Conservation (phyloP, 2,888 invertebrate genomes). For the Leucozona laternaria region DNA sequence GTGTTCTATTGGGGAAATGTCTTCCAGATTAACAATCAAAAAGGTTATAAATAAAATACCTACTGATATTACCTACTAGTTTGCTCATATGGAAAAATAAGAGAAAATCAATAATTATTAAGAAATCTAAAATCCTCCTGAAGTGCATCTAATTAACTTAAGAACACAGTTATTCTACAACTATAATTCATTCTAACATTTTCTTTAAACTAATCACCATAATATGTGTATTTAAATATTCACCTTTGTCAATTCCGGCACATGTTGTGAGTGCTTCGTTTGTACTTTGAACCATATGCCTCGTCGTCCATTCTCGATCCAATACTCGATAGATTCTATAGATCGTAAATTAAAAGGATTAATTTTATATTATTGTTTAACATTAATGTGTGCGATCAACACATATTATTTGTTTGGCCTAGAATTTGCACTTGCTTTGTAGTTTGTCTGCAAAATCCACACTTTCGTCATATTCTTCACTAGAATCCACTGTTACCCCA, state of each 20-base stretch:
- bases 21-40: too few relatives aligned
- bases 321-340: conserved; percentile 88
- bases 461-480: conserved; percentile 85
- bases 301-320: conserved; percentile 87
- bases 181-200: neutral
- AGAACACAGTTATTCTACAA: neutral
- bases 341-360: conserved; percentile 79
- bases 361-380: conserved; percentile 48
- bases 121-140: neutral
- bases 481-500: conserved; percentile 89
- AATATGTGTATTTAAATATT: neutral
- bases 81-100: too few relatives aligned
- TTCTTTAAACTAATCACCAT: neutral
- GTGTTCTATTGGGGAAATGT: too few relatives aligned
- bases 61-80: too few relatives aligned
- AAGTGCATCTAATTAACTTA: neutral
- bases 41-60: too few relatives aligned
- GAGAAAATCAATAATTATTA: too few relatives aligned
- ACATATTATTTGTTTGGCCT: neutral
- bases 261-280: conserved; percentile 88
- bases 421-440: conserved; percentile 84
- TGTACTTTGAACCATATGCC: conserved; percentile 93
- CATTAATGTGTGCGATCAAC: conserved; percentile 17
- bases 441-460: conserved; percentile 85
- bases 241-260: conserved; percentile 90